These are phyloP conservation scores for Carapus acus DNA, from an alignment of 2,797 vertebrate genomes.

Conservation along the genomic window DNA sequence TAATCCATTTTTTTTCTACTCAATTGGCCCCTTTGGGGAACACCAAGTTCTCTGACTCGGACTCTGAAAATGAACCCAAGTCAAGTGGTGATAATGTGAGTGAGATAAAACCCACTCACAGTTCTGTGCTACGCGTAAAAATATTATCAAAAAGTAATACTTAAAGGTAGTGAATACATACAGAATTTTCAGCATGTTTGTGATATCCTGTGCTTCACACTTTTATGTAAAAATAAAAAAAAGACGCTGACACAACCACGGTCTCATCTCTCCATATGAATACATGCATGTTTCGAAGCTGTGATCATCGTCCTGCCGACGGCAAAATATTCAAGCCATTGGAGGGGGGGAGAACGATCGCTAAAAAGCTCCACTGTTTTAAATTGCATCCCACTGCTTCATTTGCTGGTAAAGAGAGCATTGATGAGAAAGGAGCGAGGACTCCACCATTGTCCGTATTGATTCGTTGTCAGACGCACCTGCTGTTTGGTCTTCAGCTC, in stretches of 20 bases:
- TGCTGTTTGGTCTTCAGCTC: slow-evolving; percentile 35
- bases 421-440: slow-evolving; percentile 44
- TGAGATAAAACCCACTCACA: too few species aligned
- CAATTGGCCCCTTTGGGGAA: too few species aligned
- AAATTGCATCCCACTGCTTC: slow-evolving; percentile 38
- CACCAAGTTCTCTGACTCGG: too few species aligned
- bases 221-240: slow-evolving; percentile 7
- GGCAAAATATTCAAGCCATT: not conserved
- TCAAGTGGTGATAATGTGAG: slow-evolving; percentile 39
- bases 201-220: slow-evolving; percentile 27
- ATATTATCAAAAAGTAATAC: slow-evolving; percentile 41
- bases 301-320: not conserved
- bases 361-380: slow-evolving; percentile 23
- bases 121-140: slow-evolving; percentile 24
- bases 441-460: slow-evolving; percentile 35
- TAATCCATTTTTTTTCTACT: too few species aligned
- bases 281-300: not conserved
- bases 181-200: too few species aligned
- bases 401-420: slow-evolving; percentile 43
- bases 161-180: slow-evolving; percentile 20
- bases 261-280: not conserved
- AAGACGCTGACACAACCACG: slow-evolving; percentile 2
- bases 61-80: too few species aligned
- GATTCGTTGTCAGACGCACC: slow-evolving; percentile 54
- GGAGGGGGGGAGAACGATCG: not conserved